Percentiles rank a stretch among this genome's conserved stretches.
Evolutionary conservation across 1,140 invertebrate species (phyloP).

Genomic region (Aleiodes sp.): DNA sequence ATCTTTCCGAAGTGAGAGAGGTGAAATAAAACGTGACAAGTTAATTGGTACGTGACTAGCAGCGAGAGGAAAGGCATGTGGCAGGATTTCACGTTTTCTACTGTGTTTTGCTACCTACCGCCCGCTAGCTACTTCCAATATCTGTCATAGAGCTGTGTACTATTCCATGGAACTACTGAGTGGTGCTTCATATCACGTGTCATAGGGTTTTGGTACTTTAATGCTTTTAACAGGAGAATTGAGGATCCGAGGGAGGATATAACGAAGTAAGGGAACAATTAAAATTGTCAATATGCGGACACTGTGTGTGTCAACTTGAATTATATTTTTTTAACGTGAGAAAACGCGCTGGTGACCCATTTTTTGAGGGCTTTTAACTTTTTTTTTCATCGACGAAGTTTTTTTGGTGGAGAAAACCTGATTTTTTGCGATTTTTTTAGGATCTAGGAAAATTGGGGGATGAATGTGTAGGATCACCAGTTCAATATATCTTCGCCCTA

Average conservation of each 20-base stretch:
- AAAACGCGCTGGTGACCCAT: background rate
- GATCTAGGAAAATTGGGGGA: too few species aligned
- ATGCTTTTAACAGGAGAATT: background rate
- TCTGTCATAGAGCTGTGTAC: background rate
- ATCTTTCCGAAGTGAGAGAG: background rate
- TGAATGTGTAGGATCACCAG: too few species aligned
- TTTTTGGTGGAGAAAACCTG: too few species aligned
- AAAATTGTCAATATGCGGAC: slow-evolving; percentile 5
- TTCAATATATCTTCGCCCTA: too few species aligned
- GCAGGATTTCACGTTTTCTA: slow-evolving; percentile 18
- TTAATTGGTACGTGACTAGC: slow-evolving; percentile 30
- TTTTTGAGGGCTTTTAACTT: too few species aligned
- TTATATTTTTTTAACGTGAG: background rate
- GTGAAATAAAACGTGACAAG: slow-evolving; percentile 25
- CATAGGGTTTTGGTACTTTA: background rate
- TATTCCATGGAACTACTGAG: background rate
- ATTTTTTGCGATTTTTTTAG: too few species aligned
- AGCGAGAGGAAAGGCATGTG: background rate
- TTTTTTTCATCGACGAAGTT: too few species aligned
- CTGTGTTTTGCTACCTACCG: background rate
- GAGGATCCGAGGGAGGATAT: background rate
- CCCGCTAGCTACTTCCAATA: background rate
- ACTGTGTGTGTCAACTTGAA: background rate
- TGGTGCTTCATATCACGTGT: slow-evolving; percentile 2
- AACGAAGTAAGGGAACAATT: background rate